Base-by-base conservation (phyloP, 64 coral and sea anemone genomes). In the Orbicella faveolata region DNA sequence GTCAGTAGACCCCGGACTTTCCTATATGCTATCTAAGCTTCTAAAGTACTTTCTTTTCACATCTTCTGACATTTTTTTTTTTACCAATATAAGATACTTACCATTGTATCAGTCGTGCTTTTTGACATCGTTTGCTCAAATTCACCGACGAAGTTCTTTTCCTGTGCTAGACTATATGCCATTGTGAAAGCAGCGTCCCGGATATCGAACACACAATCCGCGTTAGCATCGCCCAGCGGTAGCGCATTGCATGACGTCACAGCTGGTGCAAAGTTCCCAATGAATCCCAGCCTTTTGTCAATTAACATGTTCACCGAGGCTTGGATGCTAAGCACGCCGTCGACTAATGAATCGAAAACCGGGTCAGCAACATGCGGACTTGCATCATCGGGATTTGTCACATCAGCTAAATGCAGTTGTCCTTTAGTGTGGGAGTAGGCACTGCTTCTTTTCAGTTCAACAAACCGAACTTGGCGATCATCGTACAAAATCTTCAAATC, bases 141-240 rank as follows among this genome's bases (percentile, higher is more conserved):
- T n/a, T 75, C 80, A 16, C 65, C 74, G 2, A 26, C 30, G 59
- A 91, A 91, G 34, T 75, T 74, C 41, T 77, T 53, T 11, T 91
- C 90, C 30, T 78, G 30, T 14, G 90, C 90, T 14, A 66, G 26
- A 33, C 68, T 77, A 73, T 86, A 86, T 9, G 80, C 66, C 88
- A 94, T 90, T 12, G 81, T 63, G 0, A 59, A 59, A 61, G 93
- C 93, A 63, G 93, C 61, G 25, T 94, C 93, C 25, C 74, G 61
- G 68, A 94, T 75, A 33, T 94, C 88, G 4, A 94, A 87, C 61
- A 75, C 88, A 86, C 93, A 94, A 30, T 94, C 81, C 4, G 13
- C n/a, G 15, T 76, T 78, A 23, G 86, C 81, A 75, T 94, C 93
- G 23, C 93, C 93, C 80, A 94, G 64, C 57, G 66, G 68, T 4